Evolutionary conservation across 1,140 invertebrate genomes (phyloP), one percentile per base, ranked within the genome.

Genomic region (Bombus huntii): DNA sequence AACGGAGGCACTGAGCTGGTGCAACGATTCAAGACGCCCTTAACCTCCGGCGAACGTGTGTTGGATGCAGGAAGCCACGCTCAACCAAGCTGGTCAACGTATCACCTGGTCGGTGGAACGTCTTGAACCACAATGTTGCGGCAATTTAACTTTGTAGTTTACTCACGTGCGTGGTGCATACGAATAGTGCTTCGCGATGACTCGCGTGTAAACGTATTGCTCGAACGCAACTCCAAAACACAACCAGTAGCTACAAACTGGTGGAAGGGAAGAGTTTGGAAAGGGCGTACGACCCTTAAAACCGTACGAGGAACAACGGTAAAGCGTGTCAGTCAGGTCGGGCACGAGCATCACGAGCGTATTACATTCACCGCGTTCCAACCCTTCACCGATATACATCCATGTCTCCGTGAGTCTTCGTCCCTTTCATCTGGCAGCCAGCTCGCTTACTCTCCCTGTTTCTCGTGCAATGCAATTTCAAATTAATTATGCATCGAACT

Each of bases 401-500:
- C 72, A 53, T 79, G 37, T 81, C 73, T 44, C 57, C 65, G 42
- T 68, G 44, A 31, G 1, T 22, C 34, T 75, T 57, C 65, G 39
- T 66, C 57, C 65, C 47, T 75, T 73, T 81, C 83, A 62, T 71
- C 31, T 62, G 18, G 44, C n/a, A 83, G 15, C 28, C 42, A 15
- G 47, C 31, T 39, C 68, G 15, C 62, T 31, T 47, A 37, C 59
- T 65, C 39, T 39, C 65, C 53, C 53, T 57, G 62, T 71, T 79
- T 34, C 75, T 59, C 66, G 65, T 44, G 81, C 79, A 42, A 72
- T 83, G 85, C 88, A 93, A 92, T 92, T 93, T 93, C 90, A 89
- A 93, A 93, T 93, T 93, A 93, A 93, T 93, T 93, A 93, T 90
- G 91, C 90, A 92, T 92, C 88, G 89, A 87, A 71, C 83, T 82